A percentile compares a stretch with the other conserved stretches of the same genome.
Evolutionary conservation across 1,140 invertebrate species (phyloP).

Genomic region (Grapholita molesta): DNA sequence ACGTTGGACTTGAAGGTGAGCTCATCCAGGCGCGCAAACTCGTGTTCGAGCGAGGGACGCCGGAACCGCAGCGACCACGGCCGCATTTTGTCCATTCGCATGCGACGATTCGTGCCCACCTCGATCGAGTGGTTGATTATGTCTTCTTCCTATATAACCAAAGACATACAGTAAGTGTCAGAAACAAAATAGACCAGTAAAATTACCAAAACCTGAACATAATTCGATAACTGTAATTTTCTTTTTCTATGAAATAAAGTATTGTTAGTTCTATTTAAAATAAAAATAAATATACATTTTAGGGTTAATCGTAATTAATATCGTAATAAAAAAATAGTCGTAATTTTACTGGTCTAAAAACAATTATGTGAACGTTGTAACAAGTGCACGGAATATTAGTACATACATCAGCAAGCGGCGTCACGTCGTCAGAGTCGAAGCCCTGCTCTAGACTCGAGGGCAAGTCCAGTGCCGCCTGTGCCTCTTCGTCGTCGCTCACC

Average conservation of each 20-base stretch:
- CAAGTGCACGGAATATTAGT: slow-evolving; percentile 9
- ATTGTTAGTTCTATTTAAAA: too few relatives aligned
- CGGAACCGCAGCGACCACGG: slow-evolving; percentile 92
- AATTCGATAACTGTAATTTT: too few relatives aligned
- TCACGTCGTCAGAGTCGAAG: slow-evolving; percentile 28
- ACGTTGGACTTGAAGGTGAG: slow-evolving; percentile 97
- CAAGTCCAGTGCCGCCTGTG: slow-evolving; percentile 23
- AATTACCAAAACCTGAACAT: too few relatives aligned
- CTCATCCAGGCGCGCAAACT: slow-evolving; percentile 91
- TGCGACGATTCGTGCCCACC: slow-evolving; percentile 94
- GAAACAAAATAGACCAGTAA: too few relatives aligned
- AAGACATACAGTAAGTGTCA: too few relatives aligned
- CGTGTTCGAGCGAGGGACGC: slow-evolving; percentile 76
- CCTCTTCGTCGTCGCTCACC: slow-evolving; percentile 36
- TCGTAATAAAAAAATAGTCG: too few relatives aligned
- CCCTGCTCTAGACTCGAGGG: slow-evolving; percentile 28
- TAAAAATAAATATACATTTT: too few relatives aligned
- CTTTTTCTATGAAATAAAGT: too few relatives aligned
- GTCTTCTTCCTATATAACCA: slow-evolving; percentile 85
- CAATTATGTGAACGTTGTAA: not conserved
- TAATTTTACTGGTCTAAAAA: too few relatives aligned
- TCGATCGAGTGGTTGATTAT: slow-evolving; percentile 94
- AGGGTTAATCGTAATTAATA: too few relatives aligned
- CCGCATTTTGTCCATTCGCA: slow-evolving; percentile 92
- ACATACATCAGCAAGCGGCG: slow-evolving; percentile 25